Evolutionary conservation across 2,113 vertebrate genomes (phyloP).

Genomic region (Phocoena phocoena): DNA sequence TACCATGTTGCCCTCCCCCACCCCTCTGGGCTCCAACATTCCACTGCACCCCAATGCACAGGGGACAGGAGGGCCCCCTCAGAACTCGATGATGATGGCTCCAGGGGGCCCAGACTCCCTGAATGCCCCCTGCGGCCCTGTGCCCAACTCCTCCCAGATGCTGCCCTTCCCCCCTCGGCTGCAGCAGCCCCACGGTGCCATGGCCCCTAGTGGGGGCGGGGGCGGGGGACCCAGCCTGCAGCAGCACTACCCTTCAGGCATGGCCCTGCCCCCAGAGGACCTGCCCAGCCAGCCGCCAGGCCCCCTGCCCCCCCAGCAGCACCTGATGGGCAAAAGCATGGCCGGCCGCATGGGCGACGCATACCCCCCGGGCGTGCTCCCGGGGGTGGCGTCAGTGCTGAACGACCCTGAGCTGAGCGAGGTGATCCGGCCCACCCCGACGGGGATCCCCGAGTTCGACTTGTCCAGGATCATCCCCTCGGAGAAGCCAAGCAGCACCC

Average conservation of each 20-base stretch:
- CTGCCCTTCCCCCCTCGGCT: conserved; percentile 88
- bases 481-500: conserved; percentile 98
- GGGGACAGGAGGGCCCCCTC: conserved; percentile 81
- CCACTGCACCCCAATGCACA: conserved; percentile 90
- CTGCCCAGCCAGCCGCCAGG: conserved; percentile 86
- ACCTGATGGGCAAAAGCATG: conserved; percentile 90
- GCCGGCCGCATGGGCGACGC: conserved; percentile 86
- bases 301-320: conserved; percentile 86
- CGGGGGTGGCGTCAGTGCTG: conserved; percentile 88
- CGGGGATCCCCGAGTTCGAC: conserved; percentile 97
- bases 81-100: conserved; percentile 86
- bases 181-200: conserved; percentile 86
- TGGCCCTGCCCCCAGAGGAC: conserved; percentile 88
- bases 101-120: conserved; percentile 87
- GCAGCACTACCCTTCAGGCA: conserved; percentile 85
- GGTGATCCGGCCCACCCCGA: conserved; percentile 94
- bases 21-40: conserved; percentile 90
- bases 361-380: conserved; percentile 82
- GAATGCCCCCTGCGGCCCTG: conserved; percentile 84
- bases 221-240: conserved; percentile 82
- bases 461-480: conserved; percentile 98
- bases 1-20: conserved; percentile 92
- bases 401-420: conserved; percentile 95
- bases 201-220: conserved; percentile 65
- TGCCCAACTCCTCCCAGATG: conserved; percentile 90